These are phyloP conservation scores for Ramphastos sulfuratus DNA, from an alignment of 2,113 vertebrate genomes.

Conservation along the genomic window DNA sequence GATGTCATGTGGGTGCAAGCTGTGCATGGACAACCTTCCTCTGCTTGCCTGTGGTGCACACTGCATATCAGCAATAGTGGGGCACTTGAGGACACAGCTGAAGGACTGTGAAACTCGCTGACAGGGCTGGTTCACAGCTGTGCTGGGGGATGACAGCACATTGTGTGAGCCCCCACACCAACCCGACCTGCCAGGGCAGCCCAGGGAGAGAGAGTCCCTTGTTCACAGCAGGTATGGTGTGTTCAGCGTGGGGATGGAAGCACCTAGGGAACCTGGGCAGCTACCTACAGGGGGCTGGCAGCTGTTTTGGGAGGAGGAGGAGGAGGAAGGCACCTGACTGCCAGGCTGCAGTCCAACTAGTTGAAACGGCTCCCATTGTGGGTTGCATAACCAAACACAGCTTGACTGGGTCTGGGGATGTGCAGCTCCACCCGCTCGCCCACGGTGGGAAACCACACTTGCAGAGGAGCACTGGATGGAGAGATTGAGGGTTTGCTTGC, in stretches of 20 bases:
- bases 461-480: fast-evolving
- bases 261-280: background rate
- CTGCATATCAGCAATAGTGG: background rate
- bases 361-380: background rate
- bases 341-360: constrained; percentile 26
- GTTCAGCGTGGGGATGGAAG: background rate
- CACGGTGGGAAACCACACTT: background rate
- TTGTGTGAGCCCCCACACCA: fast-evolving
- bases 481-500: background rate
- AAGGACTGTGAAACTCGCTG: constrained; percentile 26
- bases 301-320: background rate
- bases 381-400: background rate
- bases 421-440: background rate
- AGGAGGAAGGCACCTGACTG: constrained; percentile 52
- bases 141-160: background rate
- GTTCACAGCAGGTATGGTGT: fast-evolving
- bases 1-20: background rate
- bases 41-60: background rate
- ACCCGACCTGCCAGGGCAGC: fast-evolving
- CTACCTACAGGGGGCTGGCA: background rate
- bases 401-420: background rate
- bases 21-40: background rate
- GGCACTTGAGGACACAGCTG: constrained; percentile 41
- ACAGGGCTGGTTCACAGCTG: background rate
- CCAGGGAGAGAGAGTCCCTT: background rate